phyloP scores from a whole-genome alignment of 2,888 invertebrate species.

The Tenodera sinensis region DNA sequence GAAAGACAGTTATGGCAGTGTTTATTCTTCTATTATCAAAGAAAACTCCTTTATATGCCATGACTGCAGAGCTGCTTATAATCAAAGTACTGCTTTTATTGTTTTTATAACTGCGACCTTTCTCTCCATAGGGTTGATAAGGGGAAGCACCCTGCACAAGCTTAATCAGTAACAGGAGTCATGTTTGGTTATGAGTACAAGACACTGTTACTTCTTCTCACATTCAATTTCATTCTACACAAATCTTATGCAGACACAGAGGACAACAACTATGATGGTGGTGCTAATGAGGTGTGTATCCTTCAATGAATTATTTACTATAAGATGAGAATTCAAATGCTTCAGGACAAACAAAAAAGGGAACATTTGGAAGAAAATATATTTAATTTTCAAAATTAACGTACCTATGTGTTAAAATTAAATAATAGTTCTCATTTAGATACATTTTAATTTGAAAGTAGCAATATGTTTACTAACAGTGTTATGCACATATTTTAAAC shows the following conservation, averaged over 20 bases:
- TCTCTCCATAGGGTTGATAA: background rate
- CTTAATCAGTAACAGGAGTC: background rate
- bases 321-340: too few relatives aligned
- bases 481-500: too few relatives aligned
- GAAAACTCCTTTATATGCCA: background rate
- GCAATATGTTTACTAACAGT: too few relatives aligned
- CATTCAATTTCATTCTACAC: background rate
- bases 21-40: background rate
- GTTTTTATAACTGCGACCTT: background rate
- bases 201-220: background rate
- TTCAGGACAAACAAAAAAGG: too few relatives aligned
- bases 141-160: background rate
- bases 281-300: background rate
- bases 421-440: too few relatives aligned
- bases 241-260: background rate
- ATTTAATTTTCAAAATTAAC: too few relatives aligned
- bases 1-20: too few relatives aligned
- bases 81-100: background rate
- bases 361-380: too few relatives aligned
- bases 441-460: too few relatives aligned
- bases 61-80: background rate
- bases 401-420: too few relatives aligned
- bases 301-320: background rate
- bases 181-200: background rate
- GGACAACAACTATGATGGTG: background rate